Base-by-base conservation (phyloP, 2,113 vertebrate species). In the Eretmochelys imbricata region DNA sequence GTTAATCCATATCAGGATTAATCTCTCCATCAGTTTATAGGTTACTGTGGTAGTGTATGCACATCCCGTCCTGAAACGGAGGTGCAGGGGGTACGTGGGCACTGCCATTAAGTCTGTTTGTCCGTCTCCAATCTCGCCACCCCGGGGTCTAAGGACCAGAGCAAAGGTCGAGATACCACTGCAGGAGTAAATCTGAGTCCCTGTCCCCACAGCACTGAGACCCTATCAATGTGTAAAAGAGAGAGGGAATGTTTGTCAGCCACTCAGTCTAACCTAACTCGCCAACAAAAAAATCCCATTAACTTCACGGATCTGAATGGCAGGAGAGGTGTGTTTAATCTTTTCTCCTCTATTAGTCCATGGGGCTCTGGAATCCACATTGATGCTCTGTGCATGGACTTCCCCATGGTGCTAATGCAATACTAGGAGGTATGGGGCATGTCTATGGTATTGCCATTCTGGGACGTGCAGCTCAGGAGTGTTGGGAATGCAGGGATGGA, bases 351-450 rank as follows among this genome's bases (percentile, higher is more conserved):
- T 53, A 8, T 46, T 11, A 31, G 35, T 25, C 75, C 49, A 0
- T 4, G 5, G 59, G 27, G 8, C 12, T 20, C 38, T 4, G 46
- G 50, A 48, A 35, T 72, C 31, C 42, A 20, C 25, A 53, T 6
- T 31, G 49, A 50, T 57, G 57, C 29, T 8, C n/a, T 16, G 20
- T 31, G 4, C 38, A 25, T 84, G 31, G 54, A 53, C 29, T 2
- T 25, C 22, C 38, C 8, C 2, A 25, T 24, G 55, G 9, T 24
- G 9, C 75, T 22, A 11, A 38, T 25, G 76, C 4, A 0, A 0
- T 12, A 5, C 4, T 1, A 53, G 82, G 38, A 65, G 79, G 22
- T 51, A 49, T 42, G 25, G 3, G 75, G 81, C 69, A 81, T 57
- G 76, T 87, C 85, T 88, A 78, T 49, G 86, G 50, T 62, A 55